Evolutionary conservation across 2,113 vertebrate genomes (phyloP).

Genomic region (Sapayoa aenigma): DNA sequence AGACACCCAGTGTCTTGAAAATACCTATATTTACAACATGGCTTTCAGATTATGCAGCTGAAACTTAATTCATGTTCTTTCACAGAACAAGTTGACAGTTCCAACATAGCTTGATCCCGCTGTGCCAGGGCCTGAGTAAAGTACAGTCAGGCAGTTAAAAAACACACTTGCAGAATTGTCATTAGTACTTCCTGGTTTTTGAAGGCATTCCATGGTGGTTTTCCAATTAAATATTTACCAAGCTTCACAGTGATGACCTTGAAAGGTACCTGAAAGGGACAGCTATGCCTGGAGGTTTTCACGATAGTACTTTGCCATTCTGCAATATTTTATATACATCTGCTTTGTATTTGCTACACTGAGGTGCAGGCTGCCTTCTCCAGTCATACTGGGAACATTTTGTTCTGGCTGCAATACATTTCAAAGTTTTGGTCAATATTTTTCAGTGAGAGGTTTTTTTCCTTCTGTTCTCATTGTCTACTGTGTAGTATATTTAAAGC

Average conservation of each 20-base stretch:
- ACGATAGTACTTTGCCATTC: neutral
- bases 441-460: neutral
- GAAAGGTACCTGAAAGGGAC: neutral
- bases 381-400: neutral
- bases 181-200: neutral
- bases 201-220: neutral
- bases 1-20: neutral
- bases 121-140: neutral
- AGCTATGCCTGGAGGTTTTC: neutral
- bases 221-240: constrained; percentile 10
- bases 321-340: neutral
- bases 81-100: neutral
- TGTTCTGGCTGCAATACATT: neutral
- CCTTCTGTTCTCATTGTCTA: neutral
- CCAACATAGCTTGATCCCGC: neutral
- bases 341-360: neutral
- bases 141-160: neutral
- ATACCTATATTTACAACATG: neutral
- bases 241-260: neutral
- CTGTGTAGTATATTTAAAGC: neutral
- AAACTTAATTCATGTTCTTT: neutral
- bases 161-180: neutral
- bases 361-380: neutral
- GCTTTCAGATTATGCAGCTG: neutral
- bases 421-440: neutral